A percentile compares a stretch with the other conserved stretches of the same genome.
These are phyloP conservation scores for Drosophila rellima DNA, from an alignment of 2,888 invertebrate genomes.

Conservation along the genomic window DNA sequence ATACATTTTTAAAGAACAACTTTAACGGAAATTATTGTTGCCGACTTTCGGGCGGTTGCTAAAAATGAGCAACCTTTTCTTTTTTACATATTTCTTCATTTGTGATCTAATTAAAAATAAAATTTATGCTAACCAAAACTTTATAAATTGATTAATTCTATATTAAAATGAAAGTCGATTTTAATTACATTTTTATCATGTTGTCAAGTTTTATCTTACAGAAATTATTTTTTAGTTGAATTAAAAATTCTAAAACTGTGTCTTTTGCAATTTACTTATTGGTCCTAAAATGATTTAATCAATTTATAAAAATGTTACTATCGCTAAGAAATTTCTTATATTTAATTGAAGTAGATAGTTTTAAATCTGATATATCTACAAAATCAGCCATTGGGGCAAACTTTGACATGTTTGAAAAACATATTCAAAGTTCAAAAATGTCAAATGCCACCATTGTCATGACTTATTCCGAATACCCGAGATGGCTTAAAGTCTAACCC, in stretches of 20 bases:
- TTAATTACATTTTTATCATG: neutral
- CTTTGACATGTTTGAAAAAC: neutral
- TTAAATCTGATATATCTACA: too few species aligned
- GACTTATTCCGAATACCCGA: conserved; percentile 7
- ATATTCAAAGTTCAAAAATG: conserved; percentile 4
- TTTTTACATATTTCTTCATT: neutral
- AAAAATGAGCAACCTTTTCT: neutral
- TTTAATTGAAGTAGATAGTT: too few species aligned
- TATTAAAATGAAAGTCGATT: neutral
- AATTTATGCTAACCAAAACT: conserved; percentile 3
- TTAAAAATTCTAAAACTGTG: too few species aligned
- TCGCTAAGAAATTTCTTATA: too few species aligned
- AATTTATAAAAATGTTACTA: too few species aligned
- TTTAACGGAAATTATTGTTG: neutral
- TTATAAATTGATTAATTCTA: neutral
- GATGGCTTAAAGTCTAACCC: conserved; percentile 7
- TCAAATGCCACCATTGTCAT: conserved; percentile 3
- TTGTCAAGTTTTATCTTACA: too few species aligned
- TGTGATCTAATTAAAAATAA: neutral
- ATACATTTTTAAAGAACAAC: neutral
- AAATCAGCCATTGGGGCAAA: neutral
- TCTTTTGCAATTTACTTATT: too few species aligned
- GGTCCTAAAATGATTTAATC: too few species aligned
- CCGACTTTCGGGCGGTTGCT: conserved; percentile 16
- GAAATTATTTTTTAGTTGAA: too few species aligned